Conservation (phyloP, 2,888 invertebrate genomes). For the Epirrhoe tristata region DNA sequence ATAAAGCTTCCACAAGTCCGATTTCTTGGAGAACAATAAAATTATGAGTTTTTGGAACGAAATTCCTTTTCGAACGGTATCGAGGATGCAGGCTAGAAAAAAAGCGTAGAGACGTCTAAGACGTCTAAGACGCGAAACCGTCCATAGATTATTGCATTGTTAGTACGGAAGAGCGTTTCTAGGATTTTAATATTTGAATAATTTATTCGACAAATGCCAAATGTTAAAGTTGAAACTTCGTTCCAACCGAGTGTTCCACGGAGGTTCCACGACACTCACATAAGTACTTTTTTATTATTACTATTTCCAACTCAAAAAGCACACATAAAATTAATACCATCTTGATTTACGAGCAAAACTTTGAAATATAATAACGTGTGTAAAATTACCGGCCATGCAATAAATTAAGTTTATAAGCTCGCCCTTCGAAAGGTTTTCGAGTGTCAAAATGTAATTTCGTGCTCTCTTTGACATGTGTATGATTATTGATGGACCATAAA, state of each 20-base stretch:
- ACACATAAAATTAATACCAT: slow-evolving; percentile 77
- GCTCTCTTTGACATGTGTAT: slow-evolving; percentile 43
- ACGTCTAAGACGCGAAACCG: too few species aligned
- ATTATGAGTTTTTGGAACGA: slow-evolving; percentile 47
- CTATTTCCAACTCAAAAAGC: slow-evolving; percentile 52
- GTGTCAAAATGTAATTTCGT: slow-evolving; percentile 63
- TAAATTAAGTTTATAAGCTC: slow-evolving; percentile 71
- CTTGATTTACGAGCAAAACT: slow-evolving; percentile 75
- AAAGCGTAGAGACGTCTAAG: too few species aligned
- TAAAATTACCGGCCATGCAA: slow-evolving; percentile 71
- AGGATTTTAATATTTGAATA: too few species aligned
- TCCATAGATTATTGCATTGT: too few species aligned
- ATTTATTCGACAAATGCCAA: too few species aligned
- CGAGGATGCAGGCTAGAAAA: too few species aligned
- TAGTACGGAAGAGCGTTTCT: too few species aligned
- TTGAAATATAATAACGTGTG: slow-evolving; percentile 80
- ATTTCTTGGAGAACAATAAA: slow-evolving; percentile 43
- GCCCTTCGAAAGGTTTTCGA: slow-evolving; percentile 50
- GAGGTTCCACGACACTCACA: too few species aligned
- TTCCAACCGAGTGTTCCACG: too few species aligned
- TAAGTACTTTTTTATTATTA: slow-evolving; percentile 38
- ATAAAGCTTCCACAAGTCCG: slow-evolving; percentile 23
- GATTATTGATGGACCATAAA: slow-evolving; percentile 44
- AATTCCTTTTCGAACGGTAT: too few species aligned
- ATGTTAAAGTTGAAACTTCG: too few species aligned